Base-by-base conservation (phyloP, 1,140 invertebrate species). In the Sycobia sp. region DNA sequence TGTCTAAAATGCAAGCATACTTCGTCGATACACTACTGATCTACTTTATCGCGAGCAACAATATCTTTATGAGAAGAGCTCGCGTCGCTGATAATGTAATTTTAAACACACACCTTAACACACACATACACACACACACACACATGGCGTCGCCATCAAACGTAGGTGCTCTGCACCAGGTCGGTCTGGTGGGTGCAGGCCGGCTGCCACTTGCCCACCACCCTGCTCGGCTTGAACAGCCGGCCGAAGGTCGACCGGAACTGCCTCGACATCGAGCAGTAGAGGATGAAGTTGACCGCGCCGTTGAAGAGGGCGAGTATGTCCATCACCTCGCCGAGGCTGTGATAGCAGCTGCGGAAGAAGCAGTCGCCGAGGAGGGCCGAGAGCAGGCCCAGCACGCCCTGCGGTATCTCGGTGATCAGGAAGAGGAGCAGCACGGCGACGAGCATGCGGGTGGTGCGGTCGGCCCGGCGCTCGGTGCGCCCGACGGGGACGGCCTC, bases 241-340 rank as follows among this genome's bases (percentile, higher is more conserved):
- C 88, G 86, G 3, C 88, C 86, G 73, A 96, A 97, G 1, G 93
- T 95, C 44, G 88, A 86, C 13, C 95, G 84, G 77, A 97, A 98
- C 83, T 96, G 94, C 46, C 91, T 85, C 39, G 92, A 95, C 95
- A 97, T 98, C 25, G 90, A 89, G 68, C 95, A 97, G 75, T 97
- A 98, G 7, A 98, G 84, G 41, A 98, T 90, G 75, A 98, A 97
- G 74, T 96, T 97, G 41, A 97, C 90, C 8, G 93, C 91, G 7
- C 92, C 93, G 80, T 97, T 98, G 54, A 97, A 80, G 4, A 98
- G 81, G 0, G 95, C 95, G 53, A 97, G 79, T 18, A 96, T 87
- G 75, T 98, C 96, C 90, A 96, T 94, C 9, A 97, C 70, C 75
- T 96, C 93, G 1, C 93, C 94, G 50, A 96, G 90, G 27, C 88